phyloP scores from a whole-genome alignment of 2,113 vertebrate species.

The Callipepla californica region DNA sequence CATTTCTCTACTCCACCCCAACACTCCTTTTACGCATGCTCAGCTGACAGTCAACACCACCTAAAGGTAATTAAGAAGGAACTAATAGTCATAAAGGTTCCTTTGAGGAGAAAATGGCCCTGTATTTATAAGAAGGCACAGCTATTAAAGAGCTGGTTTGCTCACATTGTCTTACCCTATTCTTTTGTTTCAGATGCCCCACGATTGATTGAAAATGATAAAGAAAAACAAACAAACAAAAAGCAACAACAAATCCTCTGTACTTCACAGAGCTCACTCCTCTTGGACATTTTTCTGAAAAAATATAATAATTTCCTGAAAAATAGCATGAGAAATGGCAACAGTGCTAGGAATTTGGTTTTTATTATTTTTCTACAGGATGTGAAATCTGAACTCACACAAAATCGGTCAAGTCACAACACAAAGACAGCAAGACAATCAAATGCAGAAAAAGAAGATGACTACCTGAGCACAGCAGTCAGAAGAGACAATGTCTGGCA shows the following conservation, averaged over 20 bases:
- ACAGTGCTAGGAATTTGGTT: neutral
- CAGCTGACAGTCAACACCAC: neutral
- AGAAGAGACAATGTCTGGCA: neutral
- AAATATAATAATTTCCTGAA: neutral
- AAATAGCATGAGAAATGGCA: neutral
- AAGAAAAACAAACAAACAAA: neutral
- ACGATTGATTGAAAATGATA: neutral
- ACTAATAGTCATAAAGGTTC: neutral
- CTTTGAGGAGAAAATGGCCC: neutral
- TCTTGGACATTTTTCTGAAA: neutral
- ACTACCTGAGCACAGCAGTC: neutral
- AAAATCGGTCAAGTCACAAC: neutral
- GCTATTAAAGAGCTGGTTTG: neutral
- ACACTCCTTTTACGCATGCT: neutral
- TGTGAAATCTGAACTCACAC: neutral
- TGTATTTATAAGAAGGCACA: neutral
- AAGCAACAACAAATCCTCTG: neutral
- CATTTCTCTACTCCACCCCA: neutral
- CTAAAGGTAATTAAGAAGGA: neutral
- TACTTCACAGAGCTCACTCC: neutral
- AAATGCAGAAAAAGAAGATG: neutral
- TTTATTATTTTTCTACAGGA: neutral
- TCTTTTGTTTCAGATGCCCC: neutral
- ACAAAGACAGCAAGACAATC: neutral
- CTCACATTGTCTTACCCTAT: neutral